Evolutionary conservation across 2,797 vertebrate species (phyloP), one percentile per base, ranked within the genome.

Genomic region (Neosilurus hyrtlii): DNA sequence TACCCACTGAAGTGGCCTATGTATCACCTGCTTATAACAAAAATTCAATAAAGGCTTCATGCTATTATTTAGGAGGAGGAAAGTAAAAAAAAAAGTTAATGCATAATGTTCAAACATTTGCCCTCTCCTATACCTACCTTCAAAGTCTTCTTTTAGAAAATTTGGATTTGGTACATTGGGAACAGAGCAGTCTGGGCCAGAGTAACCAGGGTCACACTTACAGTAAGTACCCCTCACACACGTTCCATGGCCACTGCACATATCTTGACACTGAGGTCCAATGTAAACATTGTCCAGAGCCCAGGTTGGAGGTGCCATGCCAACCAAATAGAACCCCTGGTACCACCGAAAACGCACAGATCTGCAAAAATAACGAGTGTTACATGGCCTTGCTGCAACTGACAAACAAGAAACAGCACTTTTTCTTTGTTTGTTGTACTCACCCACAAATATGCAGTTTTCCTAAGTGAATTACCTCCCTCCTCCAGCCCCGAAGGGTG

Each of bases 71-170:
- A 43, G 37, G 6, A 43, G 37, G 37, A 43, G 6, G 37, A 43
- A 43, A 43, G 37, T 43, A 43, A 6, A 43, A 43, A 43, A 43
- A 43, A 43, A 43, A 43, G 37, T 43, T 43, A n/a, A 30, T 73
- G 3, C 24, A 54, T 54, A 35, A 8, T 73, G 22, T 62, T 11
- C 35, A 76, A 76, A 37, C 43, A 71, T 37, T 0, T 62, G 49
- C 14, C 9, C 12, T 73, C n/a, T 30, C 8, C 52, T 63, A 49
- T 66, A 99, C 98, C 98, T 97, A 99, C 98, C 98, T 97, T 99
- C 97, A 92, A 99, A 99, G 90, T 99, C 98, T 86, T 98, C 97
- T 87, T 98, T 99, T n/a, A 99, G 96, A 90, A 99, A 99, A 88
- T 99, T 97, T 2, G 96, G 91, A 86, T 98, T 98, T 89, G 96